phyloP scores from a whole-genome alignment of 2,797 vertebrate species.

The Epinephelus coioides region DNA sequence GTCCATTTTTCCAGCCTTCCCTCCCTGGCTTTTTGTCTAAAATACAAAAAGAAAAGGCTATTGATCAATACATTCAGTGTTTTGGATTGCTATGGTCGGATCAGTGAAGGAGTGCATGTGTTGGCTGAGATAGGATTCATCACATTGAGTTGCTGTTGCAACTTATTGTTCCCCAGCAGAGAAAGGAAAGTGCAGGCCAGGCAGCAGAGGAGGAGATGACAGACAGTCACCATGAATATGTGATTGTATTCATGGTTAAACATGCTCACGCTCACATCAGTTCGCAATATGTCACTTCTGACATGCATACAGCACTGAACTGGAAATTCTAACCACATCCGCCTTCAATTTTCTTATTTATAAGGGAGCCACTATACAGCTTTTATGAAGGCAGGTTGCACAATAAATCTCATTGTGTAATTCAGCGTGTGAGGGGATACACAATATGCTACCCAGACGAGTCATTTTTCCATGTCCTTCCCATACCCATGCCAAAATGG shows the following conservation, averaged over 20 bases:
- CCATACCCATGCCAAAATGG: background rate
- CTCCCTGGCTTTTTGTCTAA: slow-evolving; percentile 25
- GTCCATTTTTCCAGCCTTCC: background rate
- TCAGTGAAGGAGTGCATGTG: slow-evolving; percentile 63
- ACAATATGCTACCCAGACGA: slow-evolving; percentile 10
- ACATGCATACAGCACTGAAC: background rate
- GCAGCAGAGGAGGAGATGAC: slow-evolving; percentile 30
- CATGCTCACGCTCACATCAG: slow-evolving; percentile 4
- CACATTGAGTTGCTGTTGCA: slow-evolving; percentile 60
- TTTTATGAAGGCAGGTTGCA: background rate
- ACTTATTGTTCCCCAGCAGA: slow-evolving; percentile 67
- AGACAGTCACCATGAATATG: slow-evolving; percentile 22
- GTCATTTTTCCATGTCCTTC: background rate
- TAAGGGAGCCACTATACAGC: background rate
- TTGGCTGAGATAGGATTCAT: slow-evolving; percentile 77
- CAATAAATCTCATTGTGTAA: slow-evolving; percentile 4
- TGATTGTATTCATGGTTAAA: slow-evolving; percentile 32
- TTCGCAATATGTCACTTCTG: slow-evolving; percentile 28
- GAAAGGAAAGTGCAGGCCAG: slow-evolving; percentile 54
- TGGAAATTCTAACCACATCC: slow-evolving; percentile 25
- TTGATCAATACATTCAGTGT: slow-evolving; percentile 60
- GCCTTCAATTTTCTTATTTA: slow-evolving; percentile 1
- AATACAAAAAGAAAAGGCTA: slow-evolving; percentile 31
- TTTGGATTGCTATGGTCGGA: slow-evolving; percentile 47
- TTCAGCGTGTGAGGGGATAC: slow-evolving; percentile 12